A percentile compares a stretch with the other conserved stretches of the same genome.
Conservation (phyloP, 1,140 invertebrate species). For the Tribolium madens region DNA sequence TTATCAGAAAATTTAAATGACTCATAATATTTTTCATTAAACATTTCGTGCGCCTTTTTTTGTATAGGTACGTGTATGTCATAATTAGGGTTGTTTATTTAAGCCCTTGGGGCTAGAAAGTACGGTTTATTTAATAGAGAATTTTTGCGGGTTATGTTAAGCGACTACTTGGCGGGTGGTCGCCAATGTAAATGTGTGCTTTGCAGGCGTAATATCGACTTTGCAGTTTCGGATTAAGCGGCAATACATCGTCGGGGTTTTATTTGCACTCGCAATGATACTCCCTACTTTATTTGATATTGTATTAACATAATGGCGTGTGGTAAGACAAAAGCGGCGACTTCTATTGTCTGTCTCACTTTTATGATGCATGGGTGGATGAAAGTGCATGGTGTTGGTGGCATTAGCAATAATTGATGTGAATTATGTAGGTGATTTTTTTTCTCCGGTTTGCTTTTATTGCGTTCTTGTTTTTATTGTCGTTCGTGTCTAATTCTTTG, state of each 20-base stretch:
- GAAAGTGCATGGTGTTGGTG: neutral
- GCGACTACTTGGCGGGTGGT: no score
- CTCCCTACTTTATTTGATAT: neutral
- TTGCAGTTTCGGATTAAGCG: neutral
- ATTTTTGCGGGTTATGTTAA: neutral
- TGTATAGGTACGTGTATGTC: neutral
- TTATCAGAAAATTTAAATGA: constrained; percentile 1
- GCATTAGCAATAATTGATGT: constrained; percentile 29
- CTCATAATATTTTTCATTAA: constrained; percentile 26
- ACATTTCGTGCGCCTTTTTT: neutral
- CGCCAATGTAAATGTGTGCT: no score
- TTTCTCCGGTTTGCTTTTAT: constrained; percentile 21
- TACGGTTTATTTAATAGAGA: constrained; percentile 5
- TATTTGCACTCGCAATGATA: neutral
- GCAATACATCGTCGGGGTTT: neutral
- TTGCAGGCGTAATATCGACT: no score
- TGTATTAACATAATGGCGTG: constrained; percentile 26
- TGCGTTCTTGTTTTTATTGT: constrained; percentile 36
- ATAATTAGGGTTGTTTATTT: constrained; percentile 16
- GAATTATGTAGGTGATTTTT: constrained; percentile 25
- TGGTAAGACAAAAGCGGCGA: constrained; percentile 9
- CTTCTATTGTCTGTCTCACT: constrained; percentile 8
- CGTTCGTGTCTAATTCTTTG: constrained; percentile 14
- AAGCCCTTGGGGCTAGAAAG: neutral
- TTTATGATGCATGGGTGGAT: neutral